phyloP scores from a whole-genome alignment of 2,888 invertebrate species.

The Xanthia togata region DNA sequence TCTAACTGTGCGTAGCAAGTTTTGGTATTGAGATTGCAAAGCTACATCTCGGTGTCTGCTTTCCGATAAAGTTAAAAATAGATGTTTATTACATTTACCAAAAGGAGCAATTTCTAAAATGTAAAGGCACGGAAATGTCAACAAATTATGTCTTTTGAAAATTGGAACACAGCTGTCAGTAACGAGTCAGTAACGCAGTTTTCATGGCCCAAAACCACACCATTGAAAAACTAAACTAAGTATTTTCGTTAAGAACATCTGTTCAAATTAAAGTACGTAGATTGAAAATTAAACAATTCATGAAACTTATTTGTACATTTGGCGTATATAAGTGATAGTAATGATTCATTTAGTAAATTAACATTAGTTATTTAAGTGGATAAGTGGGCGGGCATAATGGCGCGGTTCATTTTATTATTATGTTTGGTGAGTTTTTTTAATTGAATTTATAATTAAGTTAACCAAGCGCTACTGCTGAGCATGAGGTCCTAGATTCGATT shows the following conservation, averaged over 20 bases:
- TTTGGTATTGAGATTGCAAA: too few relatives aligned
- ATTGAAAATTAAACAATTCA: not conserved
- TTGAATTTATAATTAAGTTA: too few relatives aligned
- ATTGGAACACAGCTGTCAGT: too few relatives aligned
- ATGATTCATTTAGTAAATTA: constrained; percentile 19
- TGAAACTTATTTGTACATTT: constrained; percentile 11
- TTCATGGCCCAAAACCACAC: not conserved
- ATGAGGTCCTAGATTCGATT: too few relatives aligned
- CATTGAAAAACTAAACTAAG: not conserved
- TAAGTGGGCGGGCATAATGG: constrained; percentile 22
- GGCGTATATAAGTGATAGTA: constrained; percentile 38
- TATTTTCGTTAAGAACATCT: constrained; percentile 27
- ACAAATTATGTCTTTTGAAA: too few relatives aligned
- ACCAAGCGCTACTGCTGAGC: not conserved
- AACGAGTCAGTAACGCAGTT: not conserved
- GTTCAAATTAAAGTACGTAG: constrained; percentile 4
- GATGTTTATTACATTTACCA: too few relatives aligned
- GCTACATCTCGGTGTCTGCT: too few relatives aligned
- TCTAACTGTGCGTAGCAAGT: too few relatives aligned
- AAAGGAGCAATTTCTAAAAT: too few relatives aligned
- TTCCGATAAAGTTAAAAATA: too few relatives aligned
- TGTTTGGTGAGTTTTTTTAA: constrained; percentile 38
- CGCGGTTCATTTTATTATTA: constrained; percentile 19
- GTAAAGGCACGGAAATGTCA: too few relatives aligned
- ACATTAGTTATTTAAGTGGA: constrained; percentile 6